phyloP scores from a whole-genome alignment of 2,113 vertebrate genomes.

The Carettochelys insculpta region DNA sequence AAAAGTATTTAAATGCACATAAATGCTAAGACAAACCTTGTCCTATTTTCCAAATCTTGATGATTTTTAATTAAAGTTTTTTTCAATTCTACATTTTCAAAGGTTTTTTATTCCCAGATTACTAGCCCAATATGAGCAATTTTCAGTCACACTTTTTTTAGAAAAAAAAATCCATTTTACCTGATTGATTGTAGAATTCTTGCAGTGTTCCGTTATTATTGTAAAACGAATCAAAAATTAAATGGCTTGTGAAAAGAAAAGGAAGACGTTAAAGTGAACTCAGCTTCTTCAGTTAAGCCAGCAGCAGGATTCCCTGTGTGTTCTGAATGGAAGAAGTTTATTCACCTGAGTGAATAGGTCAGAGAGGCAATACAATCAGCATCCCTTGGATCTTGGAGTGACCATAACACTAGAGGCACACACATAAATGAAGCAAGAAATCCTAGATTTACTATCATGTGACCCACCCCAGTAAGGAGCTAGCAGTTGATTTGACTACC shows the following conservation, averaged over 20 bases:
- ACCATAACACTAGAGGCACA: conserved; percentile 38
- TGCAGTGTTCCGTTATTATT: not conserved
- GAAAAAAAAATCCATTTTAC: conserved; percentile 50
- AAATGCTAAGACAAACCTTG: not conserved
- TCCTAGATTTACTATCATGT: conserved; percentile 70
- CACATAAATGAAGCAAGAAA: conserved; percentile 70
- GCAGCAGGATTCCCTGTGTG: not conserved
- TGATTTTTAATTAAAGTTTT: not conserved
- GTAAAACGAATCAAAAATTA: not conserved
- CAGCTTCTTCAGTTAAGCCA: not conserved
- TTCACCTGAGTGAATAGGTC: not conserved
- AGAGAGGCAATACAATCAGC: conserved; percentile 25
- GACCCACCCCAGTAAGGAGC: conserved; percentile 58
- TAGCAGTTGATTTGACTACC: conserved; percentile 34
- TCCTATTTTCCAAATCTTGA: not conserved
- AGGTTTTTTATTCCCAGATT: not conserved
- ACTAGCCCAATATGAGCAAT: not conserved
- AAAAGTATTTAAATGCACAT: not conserved
- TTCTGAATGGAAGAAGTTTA: conserved; percentile 31
- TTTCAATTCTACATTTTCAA: not conserved
- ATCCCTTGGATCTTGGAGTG: conserved; percentile 46
- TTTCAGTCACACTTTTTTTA: not conserved
- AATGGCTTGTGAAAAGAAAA: not conserved
- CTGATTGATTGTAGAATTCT: conserved; percentile 53
- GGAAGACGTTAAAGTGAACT: not conserved